Conservation (phyloP, 2,797 vertebrate species). For the Tapirus indicus region DNA sequence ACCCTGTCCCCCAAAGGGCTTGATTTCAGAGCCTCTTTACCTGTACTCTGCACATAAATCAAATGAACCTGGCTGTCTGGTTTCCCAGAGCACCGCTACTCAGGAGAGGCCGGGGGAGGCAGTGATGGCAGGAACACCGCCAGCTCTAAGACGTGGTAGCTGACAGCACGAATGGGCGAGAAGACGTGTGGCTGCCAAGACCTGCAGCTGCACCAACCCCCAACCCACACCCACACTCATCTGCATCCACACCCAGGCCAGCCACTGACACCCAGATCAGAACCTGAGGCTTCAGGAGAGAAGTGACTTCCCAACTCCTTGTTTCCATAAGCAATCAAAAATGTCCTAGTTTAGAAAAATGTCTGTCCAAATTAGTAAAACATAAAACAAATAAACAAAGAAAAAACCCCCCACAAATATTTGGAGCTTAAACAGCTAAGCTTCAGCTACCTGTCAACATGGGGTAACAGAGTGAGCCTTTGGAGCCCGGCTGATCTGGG, state of each 20-base stretch:
- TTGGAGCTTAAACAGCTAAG: neutral
- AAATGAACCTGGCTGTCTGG: neutral
- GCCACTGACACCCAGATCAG: neutral
- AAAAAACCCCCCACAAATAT: neutral
- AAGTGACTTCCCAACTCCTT: neutral
- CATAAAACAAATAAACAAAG: neutral
- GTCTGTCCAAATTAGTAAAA: neutral
- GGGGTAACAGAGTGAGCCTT: neutral
- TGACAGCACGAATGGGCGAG: no score
- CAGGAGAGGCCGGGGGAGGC: neutral
- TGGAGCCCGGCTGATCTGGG: neutral
- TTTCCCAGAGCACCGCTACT: neutral
- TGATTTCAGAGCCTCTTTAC: neutral
- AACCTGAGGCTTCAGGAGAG: neutral
- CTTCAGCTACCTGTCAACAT: neutral
- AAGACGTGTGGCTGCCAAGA: neutral
- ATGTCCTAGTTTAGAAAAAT: neutral
- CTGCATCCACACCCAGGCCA: neutral
- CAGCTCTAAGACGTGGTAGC: neutral
- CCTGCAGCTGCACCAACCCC: no score
- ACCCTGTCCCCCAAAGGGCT: neutral
- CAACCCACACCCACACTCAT: neutral
- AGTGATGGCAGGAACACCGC: neutral
- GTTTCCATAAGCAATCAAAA: neutral
- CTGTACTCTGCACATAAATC: neutral